phyloP scores from a whole-genome alignment of 2,797 vertebrate genomes.

The Eulemur coronatus region DNA sequence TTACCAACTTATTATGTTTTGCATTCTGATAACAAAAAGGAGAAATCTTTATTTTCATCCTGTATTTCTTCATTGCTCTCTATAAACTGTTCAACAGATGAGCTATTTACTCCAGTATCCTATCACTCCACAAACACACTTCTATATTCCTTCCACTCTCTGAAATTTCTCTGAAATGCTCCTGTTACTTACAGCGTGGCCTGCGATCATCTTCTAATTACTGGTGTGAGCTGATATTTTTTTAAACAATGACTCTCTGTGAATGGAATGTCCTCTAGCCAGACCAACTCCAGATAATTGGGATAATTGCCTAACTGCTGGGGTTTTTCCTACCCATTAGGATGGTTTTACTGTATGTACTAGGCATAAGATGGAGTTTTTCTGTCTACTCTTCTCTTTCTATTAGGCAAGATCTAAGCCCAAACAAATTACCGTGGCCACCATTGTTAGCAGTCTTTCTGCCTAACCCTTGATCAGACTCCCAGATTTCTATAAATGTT shows the following conservation, averaged over 20 bases:
- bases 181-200: not conserved
- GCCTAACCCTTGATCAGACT: not conserved
- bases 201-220: not conserved
- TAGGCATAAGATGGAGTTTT: not conserved
- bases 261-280: not conserved
- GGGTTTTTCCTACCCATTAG: slow-evolving; percentile 32
- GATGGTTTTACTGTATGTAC: not conserved
- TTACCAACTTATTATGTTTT: not conserved
- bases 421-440: not conserved
- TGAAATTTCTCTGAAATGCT: not conserved
- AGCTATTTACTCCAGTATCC: not conserved
- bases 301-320: not conserved
- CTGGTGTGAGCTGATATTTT: not conserved
- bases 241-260: slow-evolving; percentile 8
- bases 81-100: not conserved
- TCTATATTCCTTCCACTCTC: not conserved
- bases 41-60: not conserved
- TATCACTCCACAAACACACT: not conserved
- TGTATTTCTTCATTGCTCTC: not conserved
- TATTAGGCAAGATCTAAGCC: not conserved
- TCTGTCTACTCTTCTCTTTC: not conserved
- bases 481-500: not conserved
- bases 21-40: not conserved
- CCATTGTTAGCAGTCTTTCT: not conserved
- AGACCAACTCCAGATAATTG: slow-evolving; percentile 11